phyloP scores from a whole-genome alignment of 2,797 vertebrate genomes.

The Xenopus petersii region DNA sequence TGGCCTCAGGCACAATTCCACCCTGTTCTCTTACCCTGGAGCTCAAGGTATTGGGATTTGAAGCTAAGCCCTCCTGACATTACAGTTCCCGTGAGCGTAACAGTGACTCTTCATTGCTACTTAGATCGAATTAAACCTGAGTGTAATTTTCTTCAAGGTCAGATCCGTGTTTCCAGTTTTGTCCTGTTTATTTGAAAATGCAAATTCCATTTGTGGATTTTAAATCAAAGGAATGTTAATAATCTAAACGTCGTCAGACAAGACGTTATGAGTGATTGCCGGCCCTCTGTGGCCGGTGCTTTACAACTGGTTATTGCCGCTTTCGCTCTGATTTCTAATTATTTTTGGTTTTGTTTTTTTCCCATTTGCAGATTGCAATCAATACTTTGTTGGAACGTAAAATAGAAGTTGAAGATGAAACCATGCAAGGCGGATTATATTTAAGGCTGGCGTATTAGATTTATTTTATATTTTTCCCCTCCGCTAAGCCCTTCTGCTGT shows the following conservation, averaged over 20 bases:
- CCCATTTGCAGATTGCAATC: constrained; percentile 58
- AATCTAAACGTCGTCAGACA: too few relatives aligned
- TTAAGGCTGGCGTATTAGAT: constrained; percentile 3
- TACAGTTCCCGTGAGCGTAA: constrained; percentile 52
- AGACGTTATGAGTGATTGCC: too few relatives aligned
- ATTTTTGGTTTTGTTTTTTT: too few relatives aligned
- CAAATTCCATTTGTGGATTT: constrained; percentile 51
- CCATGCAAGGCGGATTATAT: constrained; percentile 17
- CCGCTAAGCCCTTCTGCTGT: background rate
- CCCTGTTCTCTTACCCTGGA: constrained; percentile 6
- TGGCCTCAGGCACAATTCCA: background rate
- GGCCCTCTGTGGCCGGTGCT: too few relatives aligned
- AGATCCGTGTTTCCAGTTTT: constrained; percentile 64
- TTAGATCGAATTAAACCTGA: constrained; percentile 64
- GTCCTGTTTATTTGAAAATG: constrained; percentile 72
- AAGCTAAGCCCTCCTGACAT: constrained; percentile 49
- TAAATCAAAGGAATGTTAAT: too few relatives aligned
- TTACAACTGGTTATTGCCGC: too few relatives aligned
- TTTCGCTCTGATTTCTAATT: too few relatives aligned
- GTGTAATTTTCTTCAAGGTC: constrained; percentile 75
- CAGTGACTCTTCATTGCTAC: constrained; percentile 59
- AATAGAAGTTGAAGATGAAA: constrained; percentile 48
- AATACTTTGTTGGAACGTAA: constrained; percentile 53
- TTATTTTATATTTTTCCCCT: background rate
- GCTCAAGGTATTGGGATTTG: constrained; percentile 31